Evolutionary conservation across 2,797 vertebrate species (phyloP).

Genomic region (Potorous gilbertii): DNA sequence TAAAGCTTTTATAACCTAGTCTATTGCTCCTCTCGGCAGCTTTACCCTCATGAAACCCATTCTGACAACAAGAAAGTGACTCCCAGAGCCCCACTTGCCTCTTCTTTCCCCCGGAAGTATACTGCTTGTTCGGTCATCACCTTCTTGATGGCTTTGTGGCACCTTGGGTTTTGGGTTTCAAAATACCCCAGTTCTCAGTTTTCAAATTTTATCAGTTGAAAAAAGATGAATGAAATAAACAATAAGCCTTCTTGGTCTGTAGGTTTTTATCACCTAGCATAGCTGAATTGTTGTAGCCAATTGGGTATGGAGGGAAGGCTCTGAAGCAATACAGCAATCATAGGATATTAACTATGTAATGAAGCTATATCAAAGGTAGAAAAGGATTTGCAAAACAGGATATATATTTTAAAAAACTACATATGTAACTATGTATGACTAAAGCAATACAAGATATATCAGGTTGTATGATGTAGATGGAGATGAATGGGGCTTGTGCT

Average conservation of each 20-base stretch:
- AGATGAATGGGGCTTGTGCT: not conserved
- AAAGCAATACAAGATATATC: not conserved
- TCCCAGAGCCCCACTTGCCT: slow-evolving; percentile 57
- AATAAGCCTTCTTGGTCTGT: slow-evolving; percentile 48
- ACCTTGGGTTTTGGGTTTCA: slow-evolving; percentile 73
- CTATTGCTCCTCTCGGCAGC: slow-evolving; percentile 4
- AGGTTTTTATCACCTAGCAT: slow-evolving; percentile 51
- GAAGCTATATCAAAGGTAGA: slow-evolving; percentile 34
- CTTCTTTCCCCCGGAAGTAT: slow-evolving; percentile 38
- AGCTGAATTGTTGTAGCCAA: slow-evolving; percentile 30
- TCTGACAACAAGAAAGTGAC: slow-evolving; percentile 43
- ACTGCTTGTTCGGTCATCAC: slow-evolving; percentile 49
- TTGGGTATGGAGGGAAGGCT: not conserved
- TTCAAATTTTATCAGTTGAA: slow-evolving; percentile 72
- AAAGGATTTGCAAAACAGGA: not conserved
- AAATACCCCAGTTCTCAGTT: slow-evolving; percentile 72
- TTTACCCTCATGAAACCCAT: slow-evolving; percentile 53
- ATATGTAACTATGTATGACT: not conserved
- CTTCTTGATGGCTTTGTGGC: slow-evolving; percentile 67
- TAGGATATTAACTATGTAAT: slow-evolving; percentile 17
- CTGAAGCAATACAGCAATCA: slow-evolving; percentile 1
- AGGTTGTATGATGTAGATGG: not conserved
- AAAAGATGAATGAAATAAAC: slow-evolving; percentile 64
- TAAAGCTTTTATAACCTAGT: slow-evolving; percentile 35
- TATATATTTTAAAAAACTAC: not conserved